Evolutionary conservation across 2,888 invertebrate species (phyloP).

Genomic region (Melinaea menophilus): DNA sequence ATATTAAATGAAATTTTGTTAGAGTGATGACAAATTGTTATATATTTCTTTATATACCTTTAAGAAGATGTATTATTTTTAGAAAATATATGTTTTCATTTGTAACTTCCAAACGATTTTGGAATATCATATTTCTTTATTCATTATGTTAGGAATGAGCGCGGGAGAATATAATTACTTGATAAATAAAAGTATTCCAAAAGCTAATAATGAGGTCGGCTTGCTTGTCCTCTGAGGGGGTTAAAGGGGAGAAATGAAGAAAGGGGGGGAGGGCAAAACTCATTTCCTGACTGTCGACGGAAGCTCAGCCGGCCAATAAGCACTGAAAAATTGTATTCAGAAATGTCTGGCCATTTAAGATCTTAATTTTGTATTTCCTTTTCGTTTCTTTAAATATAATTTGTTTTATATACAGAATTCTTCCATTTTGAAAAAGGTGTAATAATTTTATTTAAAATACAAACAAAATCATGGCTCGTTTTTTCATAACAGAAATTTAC

Average conservation of each 20-base stretch:
- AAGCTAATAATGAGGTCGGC: constrained; percentile 61
- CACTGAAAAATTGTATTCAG: constrained; percentile 62
- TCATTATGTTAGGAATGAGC: constrained; percentile 14
- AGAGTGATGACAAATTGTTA: too few species aligned
- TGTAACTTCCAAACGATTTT: background rate
- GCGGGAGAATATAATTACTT: constrained; percentile 28
- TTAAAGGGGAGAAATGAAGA: constrained; percentile 14
- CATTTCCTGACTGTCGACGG: constrained; percentile 70
- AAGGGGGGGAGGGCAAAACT: constrained; percentile 51
- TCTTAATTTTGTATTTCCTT: constrained; percentile 56
- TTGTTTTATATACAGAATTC: constrained; percentile 3
- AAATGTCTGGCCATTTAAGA: constrained; percentile 53
- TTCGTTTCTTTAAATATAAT: constrained; percentile 30
- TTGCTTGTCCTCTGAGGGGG: constrained; percentile 49
- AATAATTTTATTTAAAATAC: too few species aligned
- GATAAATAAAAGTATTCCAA: constrained; percentile 38
- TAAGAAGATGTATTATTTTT: background rate
- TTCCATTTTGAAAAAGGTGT: too few species aligned
- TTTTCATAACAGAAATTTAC: background rate
- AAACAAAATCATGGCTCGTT: background rate
- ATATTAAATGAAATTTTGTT: too few species aligned
- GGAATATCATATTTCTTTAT: constrained; percentile 18
- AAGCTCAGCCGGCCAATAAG: constrained; percentile 66
- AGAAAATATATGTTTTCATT: too few species aligned
- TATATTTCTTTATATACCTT: background rate